Conservation (phyloP, 2,113 vertebrate genomes). For the Trochalopteron elliotii region DNA sequence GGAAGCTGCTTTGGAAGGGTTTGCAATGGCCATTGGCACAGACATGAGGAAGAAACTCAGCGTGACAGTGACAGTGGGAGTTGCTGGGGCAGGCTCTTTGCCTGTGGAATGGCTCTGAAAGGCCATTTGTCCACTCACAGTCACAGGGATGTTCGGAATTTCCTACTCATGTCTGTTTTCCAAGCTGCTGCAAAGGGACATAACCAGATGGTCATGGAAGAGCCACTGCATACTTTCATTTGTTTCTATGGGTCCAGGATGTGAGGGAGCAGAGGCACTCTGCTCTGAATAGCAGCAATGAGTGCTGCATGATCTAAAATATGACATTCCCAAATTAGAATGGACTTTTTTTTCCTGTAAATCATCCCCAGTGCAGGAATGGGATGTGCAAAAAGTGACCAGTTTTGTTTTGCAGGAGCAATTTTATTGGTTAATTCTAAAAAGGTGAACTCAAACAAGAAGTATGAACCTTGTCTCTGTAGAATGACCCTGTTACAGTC, state of each 20-base stretch:
- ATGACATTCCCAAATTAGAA: neutral
- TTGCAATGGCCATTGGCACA: neutral
- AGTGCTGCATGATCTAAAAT: neutral
- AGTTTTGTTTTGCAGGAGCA: neutral
- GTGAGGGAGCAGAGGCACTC: neutral
- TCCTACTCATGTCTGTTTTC: neutral
- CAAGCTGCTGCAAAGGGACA: neutral
- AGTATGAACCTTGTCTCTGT: neutral
- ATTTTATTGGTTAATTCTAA: neutral
- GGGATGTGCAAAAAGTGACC: neutral
- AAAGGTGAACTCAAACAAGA: neutral
- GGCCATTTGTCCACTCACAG: neutral
- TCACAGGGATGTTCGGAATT: neutral
- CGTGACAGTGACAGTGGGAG: neutral
- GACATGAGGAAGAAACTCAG: neutral
- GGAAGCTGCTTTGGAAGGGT: neutral
- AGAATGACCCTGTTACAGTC: neutral
- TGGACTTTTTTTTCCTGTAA: neutral
- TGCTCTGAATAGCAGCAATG: neutral
- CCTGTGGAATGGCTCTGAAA: neutral
- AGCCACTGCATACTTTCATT: neutral
- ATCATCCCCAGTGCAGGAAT: neutral
- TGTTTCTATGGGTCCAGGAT: neutral
- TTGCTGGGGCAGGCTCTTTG: neutral
- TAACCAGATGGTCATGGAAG: neutral